Conservation (phyloP, 2,888 invertebrate genomes). For the Eledone cirrhosa region DNA sequence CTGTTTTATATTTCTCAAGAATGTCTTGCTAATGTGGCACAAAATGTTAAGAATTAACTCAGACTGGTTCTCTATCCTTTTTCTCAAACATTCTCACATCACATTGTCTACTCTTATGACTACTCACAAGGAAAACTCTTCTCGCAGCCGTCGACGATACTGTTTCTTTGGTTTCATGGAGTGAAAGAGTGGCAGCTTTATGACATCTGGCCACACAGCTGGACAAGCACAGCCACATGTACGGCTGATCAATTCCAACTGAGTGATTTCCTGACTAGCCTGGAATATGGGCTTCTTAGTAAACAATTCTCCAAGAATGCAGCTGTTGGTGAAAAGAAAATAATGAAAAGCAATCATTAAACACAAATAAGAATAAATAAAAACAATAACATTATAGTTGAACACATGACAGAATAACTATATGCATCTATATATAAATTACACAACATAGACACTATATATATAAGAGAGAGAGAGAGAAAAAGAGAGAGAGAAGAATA, state of each 20-base stretch:
- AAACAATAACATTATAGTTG: too few species aligned
- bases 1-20: too few species aligned
- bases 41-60: too few species aligned
- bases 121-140: slow-evolving; percentile 84
- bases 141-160: slow-evolving; percentile 86
- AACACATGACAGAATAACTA: too few species aligned
- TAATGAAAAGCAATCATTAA: neutral
- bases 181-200: slow-evolving; percentile 90
- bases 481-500: too few species aligned
- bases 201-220: slow-evolving; percentile 96
- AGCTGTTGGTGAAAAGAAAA: slow-evolving; percentile 68
- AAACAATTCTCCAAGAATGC: slow-evolving; percentile 97
- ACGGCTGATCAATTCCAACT: slow-evolving; percentile 91
- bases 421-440: too few species aligned
- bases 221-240: slow-evolving; percentile 96
- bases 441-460: too few species aligned
- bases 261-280: slow-evolving; percentile 91
- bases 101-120: neutral
- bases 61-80: too few species aligned
- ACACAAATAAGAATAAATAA: neutral
- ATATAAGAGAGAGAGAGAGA: too few species aligned
- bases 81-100: too few species aligned
- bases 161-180: slow-evolving; percentile 90
- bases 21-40: too few species aligned
- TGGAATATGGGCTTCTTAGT: slow-evolving; percentile 94